These are phyloP conservation scores for Mastomys natalensis DNA, from an alignment of 2,113 vertebrate species.

Conservation along the genomic window DNA sequence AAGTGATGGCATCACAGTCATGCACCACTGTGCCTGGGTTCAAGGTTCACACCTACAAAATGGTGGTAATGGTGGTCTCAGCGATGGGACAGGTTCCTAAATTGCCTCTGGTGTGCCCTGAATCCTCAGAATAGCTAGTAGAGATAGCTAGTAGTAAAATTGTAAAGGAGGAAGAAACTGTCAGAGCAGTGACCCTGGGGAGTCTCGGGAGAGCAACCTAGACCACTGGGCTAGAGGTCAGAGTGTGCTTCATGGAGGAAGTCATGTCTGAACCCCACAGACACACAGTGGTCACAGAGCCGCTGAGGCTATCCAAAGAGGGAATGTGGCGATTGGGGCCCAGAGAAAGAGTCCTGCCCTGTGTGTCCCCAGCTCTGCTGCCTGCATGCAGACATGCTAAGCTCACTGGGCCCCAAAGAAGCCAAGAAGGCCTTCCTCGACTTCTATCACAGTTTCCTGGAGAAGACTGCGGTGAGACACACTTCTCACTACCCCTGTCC, in stretches of 20 bases:
- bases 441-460: slow-evolving; percentile 93
- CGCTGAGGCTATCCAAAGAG: slow-evolving; percentile 46
- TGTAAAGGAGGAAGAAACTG: not conserved
- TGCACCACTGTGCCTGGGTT: not conserved
- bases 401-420: slow-evolving; percentile 90
- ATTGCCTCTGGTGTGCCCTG: rapidly evolving
- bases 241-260: not conserved
- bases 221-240: rapidly evolving
- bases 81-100: not conserved
- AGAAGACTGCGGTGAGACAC: slow-evolving; percentile 92
- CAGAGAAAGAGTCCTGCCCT: not conserved
- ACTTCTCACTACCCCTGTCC: not conserved
- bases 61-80: not conserved
- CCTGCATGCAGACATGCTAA: slow-evolving; percentile 92
- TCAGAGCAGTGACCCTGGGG: rapidly evolving
- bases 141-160: not conserved
- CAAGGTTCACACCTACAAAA: not conserved
- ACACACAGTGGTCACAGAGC: slow-evolving; percentile 17
- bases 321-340: not conserved
- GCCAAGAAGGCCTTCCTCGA: slow-evolving; percentile 93
- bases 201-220: not conserved
- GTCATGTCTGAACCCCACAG: not conserved
- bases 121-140: not conserved
- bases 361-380: slow-evolving; percentile 90
- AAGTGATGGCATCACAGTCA: not conserved